A percentile compares a stretch with the other conserved stretches of the same genome.
Conservation (phyloP, 2,888 invertebrate species). For the Netelia fuscicornis region DNA sequence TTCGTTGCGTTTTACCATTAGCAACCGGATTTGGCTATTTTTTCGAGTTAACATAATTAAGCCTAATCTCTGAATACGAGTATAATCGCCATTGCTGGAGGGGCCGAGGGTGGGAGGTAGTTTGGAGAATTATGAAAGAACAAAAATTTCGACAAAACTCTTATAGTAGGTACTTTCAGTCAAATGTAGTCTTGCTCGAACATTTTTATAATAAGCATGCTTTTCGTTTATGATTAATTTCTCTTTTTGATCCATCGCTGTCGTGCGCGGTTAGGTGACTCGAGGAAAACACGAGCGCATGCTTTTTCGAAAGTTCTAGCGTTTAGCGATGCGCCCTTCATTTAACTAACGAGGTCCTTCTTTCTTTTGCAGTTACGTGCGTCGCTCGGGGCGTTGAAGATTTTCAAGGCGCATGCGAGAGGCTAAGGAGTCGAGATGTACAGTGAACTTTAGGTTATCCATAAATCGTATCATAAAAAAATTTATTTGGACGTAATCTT, state of each 20-base stretch:
- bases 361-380: no score
- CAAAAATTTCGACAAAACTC: slow-evolving; percentile 40
- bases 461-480: slow-evolving; percentile 1
- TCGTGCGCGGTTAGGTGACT: no score
- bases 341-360: no score
- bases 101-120: slow-evolving; percentile 64
- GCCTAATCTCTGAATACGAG: slow-evolving; percentile 79
- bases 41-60: slow-evolving; percentile 82
- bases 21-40: slow-evolving; percentile 72
- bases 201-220: slow-evolving; percentile 77
- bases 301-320: no score
- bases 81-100: slow-evolving; percentile 56
- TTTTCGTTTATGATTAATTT: slow-evolving; percentile 11
- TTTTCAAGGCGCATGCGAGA: no score
- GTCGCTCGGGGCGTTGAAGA: no score
- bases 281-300: no score
- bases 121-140: slow-evolving; percentile 45
- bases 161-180: slow-evolving; percentile 67
- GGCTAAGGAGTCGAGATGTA: no score
- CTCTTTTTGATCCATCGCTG: background rate
- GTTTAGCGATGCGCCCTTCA: no score
- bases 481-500: background rate
- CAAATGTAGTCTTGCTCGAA: slow-evolving; percentile 75
- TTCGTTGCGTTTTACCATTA: slow-evolving; percentile 11
- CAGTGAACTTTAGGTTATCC: no score